Base-by-base conservation (phyloP, 2,113 vertebrate species). In the Neolamprologus cancellatus region DNA sequence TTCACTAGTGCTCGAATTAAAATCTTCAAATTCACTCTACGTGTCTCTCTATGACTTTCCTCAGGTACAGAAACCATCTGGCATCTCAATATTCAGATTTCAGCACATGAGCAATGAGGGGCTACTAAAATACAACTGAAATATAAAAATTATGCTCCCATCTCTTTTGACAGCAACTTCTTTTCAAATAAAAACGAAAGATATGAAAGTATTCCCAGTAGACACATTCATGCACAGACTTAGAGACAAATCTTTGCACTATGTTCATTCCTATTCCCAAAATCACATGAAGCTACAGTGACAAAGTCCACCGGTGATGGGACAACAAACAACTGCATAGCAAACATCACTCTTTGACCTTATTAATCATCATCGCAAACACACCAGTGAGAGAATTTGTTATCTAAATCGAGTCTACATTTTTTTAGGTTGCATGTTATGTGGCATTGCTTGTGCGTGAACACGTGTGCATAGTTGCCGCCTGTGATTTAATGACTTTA, bases 301-400 rank as follows among this genome's bases (percentile, higher is more conserved):
- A 55, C 93, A 95, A 95, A 95, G 95, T 95, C 94, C 93, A 88
- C 28, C 4, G 13, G 44, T 88, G 90, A 92, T 25, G 87, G 91
- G 78, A 92, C 92, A 94, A 91, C 92, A 92, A 93, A 94, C 87
- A 94, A 89, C 89, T 87, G 86, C 83, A 86, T 78, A 76, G 89
- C 85, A 90, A 88, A 91, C 74, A 87, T 6, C 85, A 94, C 79
- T 81, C 93, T 94, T 93, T 94, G 92, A 92, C 90, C 92, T 84
- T 2, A 89, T 88, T 87, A 88, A 89, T 89, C 87, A 87, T 66
- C 17, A 89, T 66, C 4, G 5, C 54, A 59, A 59, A 82, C 64
- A 71, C 44, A 74, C 25, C 11, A 36, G 12, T 30, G 82, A 61
- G 57, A 81, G 32, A 87, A 83, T 54, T 30, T 78, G 8, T 52